These are phyloP conservation scores for Himalopsyche japonica DNA, from an alignment of 2,888 invertebrate genomes.

Conservation along the genomic window DNA sequence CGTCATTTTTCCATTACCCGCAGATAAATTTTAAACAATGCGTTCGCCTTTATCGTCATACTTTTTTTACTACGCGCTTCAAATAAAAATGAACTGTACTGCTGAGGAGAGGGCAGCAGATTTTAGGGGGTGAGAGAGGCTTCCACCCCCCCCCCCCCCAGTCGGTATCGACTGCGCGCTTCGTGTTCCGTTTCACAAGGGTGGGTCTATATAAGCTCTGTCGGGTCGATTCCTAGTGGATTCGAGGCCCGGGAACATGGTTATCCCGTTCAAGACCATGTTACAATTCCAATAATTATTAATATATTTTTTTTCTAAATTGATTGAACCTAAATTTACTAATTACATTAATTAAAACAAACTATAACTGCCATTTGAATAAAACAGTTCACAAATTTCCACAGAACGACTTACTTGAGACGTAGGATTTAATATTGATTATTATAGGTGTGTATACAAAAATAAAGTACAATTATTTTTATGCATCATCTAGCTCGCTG, in stretches of 20 bases:
- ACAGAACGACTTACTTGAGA: too few species aligned
- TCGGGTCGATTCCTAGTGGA: slow-evolving; percentile 29
- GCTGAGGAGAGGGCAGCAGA: slow-evolving; percentile 16
- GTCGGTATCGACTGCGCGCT: slow-evolving; percentile 15
- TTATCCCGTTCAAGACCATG: slow-evolving; percentile 13
- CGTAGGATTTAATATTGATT: too few species aligned
- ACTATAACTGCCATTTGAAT: too few species aligned
- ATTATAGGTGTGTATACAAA: too few species aligned
- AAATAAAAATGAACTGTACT: slow-evolving; percentile 39
- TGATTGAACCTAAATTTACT: not conserved
- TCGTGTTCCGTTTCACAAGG: not conserved
- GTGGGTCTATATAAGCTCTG: slow-evolving; percentile 17
- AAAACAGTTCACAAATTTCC: too few species aligned
- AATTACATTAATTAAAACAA: too few species aligned
- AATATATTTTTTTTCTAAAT: not conserved
- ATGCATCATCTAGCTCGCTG: too few species aligned
- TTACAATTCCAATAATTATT: not conserved
- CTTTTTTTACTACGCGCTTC: slow-evolving; percentile 34
- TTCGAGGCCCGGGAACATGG: slow-evolving; percentile 23
- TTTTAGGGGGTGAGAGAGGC: not conserved
- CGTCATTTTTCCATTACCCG: slow-evolving; percentile 35
- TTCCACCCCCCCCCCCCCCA: slow-evolving; percentile 7
- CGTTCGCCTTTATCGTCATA: slow-evolving; percentile 33
- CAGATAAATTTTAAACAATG: slow-evolving; percentile 41
- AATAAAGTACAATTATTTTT: too few species aligned